Evolutionary conservation across 2,113 vertebrate species (phyloP).

Genomic region (Corythoichthys haematopterus): DNA sequence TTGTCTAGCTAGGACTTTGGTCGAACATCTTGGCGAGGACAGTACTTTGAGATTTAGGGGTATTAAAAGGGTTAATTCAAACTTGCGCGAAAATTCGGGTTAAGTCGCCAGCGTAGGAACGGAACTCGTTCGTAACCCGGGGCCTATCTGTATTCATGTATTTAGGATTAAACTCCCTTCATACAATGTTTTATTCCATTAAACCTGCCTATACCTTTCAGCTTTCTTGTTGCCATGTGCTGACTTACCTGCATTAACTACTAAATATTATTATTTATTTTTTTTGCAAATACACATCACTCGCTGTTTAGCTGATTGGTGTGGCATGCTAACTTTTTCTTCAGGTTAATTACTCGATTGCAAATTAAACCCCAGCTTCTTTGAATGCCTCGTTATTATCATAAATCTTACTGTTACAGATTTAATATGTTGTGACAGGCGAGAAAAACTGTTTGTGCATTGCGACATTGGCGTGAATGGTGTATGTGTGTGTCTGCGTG

Average conservation of each 20-base stretch:
- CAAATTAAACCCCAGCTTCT: not conserved
- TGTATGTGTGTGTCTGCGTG: not conserved
- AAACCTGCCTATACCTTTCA: not conserved
- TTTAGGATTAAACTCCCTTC: not conserved
- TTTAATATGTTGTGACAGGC: slow-evolving; percentile 14
- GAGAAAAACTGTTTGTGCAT: slow-evolving; percentile 6
- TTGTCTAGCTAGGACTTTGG: no score
- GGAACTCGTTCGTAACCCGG: no score
- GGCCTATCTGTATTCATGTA: no score
- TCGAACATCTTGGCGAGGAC: no score
- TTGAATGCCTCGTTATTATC: not conserved
- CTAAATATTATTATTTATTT: not conserved
- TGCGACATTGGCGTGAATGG: not conserved
- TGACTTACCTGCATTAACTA: not conserved
- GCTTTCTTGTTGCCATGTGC: not conserved
- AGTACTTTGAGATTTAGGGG: no score
- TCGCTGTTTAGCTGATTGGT: not conserved
- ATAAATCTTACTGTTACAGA: slow-evolving; percentile 4
- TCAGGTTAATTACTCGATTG: not conserved
- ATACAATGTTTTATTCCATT: not conserved
- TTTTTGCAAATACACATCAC: not conserved
- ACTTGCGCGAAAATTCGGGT: no score
- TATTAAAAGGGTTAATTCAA: no score
- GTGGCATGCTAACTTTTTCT: not conserved
- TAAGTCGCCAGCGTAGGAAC: no score